Conservation (phyloP, 2,888 invertebrate genomes). For the Apamea crenata region DNA sequence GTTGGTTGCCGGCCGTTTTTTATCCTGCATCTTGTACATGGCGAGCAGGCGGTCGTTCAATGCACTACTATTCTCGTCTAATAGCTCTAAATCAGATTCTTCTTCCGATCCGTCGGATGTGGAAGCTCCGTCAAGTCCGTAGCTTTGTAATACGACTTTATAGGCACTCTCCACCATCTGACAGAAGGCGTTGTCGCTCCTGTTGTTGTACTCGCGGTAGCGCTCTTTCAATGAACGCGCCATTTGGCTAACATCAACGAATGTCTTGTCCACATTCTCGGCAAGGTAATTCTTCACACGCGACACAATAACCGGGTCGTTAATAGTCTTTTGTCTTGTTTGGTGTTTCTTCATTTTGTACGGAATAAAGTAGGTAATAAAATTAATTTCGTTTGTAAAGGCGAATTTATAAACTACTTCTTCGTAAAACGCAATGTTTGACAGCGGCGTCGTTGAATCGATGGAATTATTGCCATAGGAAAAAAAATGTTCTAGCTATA, state of each 20-base stretch:
- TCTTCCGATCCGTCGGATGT: conserved; percentile 91
- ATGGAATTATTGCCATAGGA: conserved; percentile 78
- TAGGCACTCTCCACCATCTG: conserved; percentile 94
- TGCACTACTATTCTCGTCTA: conserved; percentile 95
- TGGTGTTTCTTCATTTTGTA: conserved; percentile 88
- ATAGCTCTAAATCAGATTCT: conserved; percentile 93
- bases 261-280: conserved; percentile 94
- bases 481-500: conserved; percentile 49
- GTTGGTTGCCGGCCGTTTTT: conserved; percentile 83
- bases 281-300: conserved; percentile 94
- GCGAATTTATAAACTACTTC: conserved; percentile 66
- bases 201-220: conserved; percentile 94
- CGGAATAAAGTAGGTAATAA: conserved; percentile 38
- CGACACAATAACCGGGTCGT: conserved; percentile 90
- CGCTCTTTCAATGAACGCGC: conserved; percentile 94
- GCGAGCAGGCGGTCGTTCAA: conserved; percentile 90
- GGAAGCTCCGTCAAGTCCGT: conserved; percentile 91
- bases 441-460: conserved; percentile 84
- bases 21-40: conserved; percentile 89
- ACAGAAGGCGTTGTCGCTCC: conserved; percentile 95
- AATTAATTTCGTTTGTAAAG: conserved; percentile 50
- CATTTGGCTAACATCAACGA: conserved; percentile 96
- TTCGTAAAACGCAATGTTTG: conserved; percentile 78
- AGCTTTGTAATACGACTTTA: conserved; percentile 93
- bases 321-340: conserved; percentile 86